These are phyloP conservation scores for Zaprionus lachaisei DNA, from an alignment of 1,140 invertebrate species.

Conservation along the genomic window DNA sequence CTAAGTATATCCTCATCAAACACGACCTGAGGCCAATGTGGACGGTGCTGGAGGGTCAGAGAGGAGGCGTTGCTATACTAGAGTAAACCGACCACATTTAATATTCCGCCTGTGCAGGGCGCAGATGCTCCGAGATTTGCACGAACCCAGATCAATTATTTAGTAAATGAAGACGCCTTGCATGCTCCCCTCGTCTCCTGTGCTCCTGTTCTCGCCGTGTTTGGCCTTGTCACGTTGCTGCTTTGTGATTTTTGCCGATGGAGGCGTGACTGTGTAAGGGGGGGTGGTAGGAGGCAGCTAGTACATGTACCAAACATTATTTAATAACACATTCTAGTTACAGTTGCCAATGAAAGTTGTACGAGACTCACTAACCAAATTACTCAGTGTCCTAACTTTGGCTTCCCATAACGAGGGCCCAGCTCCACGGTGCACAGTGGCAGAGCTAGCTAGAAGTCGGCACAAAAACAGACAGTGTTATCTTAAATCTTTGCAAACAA, in stretches of 20 bases:
- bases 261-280: neutral
- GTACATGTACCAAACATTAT: constrained; percentile 59
- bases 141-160: constrained; percentile 61
- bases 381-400: constrained; percentile 59
- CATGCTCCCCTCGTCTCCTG: neutral
- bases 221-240: constrained; percentile 37
- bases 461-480: neutral
- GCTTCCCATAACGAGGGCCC: neutral
- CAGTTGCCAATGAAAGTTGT: constrained; percentile 55
- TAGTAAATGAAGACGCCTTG: constrained; percentile 39
- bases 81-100: constrained; percentile 42
- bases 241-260: constrained; percentile 37
- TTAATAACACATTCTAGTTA: constrained; percentile 65
- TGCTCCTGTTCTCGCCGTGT: neutral
- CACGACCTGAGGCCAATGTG: neutral
- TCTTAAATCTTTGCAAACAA: neutral
- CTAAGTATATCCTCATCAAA: constrained; percentile 45
- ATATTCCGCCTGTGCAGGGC: constrained; percentile 47
- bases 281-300: neutral
- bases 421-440: constrained; percentile 4
- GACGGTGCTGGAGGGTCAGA: neutral
- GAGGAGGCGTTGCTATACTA: neutral
- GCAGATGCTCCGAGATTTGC: constrained; percentile 53
- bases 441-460: neutral
- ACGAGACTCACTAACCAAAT: constrained; percentile 63